Evolutionary conservation across 2,888 invertebrate genomes (phyloP), one percentile per base, ranked within the genome.

Genomic region (Uloborus plumipes): DNA sequence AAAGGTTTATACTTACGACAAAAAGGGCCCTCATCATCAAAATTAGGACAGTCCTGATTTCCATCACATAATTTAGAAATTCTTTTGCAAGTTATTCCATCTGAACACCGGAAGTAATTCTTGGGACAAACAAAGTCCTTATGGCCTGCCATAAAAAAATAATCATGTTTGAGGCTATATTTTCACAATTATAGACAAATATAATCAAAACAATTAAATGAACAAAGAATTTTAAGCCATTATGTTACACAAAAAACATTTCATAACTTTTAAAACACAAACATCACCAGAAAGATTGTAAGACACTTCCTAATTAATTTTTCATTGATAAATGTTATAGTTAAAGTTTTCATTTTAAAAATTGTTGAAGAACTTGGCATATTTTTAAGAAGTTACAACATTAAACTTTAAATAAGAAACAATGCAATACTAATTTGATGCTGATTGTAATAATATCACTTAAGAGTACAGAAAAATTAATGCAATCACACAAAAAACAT

Each of bases 21-120:
- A 88, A 92, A 91, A 86, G 91, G 91, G 90, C 92, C 93, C 85
- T 94, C 94, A 89, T 94, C 94, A 86, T 92, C 92, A 86, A 91
- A 91, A 89, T 93, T 93, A 64, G 91, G 90, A 89, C 94, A 94
- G 89, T 94, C 92, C 15, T 90, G 88, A 58, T 87, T 88, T n/a
- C 90, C 91, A 89, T 94, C 93, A 90, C 95, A 95, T 88, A 94
- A 92, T 87, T 90, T 89, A 64, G 89, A 88, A 67, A 93, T 89
- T 47, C 91, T 92, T 85, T 92, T 90, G 89, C 95, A 95, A 78
- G 90, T 89, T 31, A 89, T 87, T 14, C 90, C 90, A 86, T 91
- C 90, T 26, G 90, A 91, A 89, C 95, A 95, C 70, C 92, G 91
- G 85, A 92, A 93, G 88, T 92, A 91, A 89, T 94, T 93, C 87